Evolutionary conservation across 92 coral and sea anemone genomes (phyloP), one percentile per base, ranked within the genome.

Genomic region (Umimayanthus kanabou): DNA sequence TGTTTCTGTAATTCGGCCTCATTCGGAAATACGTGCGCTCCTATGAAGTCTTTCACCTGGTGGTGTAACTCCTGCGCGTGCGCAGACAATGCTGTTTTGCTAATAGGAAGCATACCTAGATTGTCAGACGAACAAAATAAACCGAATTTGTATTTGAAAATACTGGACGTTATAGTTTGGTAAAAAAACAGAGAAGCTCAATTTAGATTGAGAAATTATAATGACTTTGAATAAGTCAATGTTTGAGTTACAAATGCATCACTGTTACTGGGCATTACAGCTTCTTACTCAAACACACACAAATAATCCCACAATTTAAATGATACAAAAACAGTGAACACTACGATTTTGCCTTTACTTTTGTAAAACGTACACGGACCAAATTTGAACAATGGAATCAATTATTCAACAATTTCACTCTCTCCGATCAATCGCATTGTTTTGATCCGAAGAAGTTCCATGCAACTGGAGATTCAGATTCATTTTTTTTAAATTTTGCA

Each of bases 101-200:
- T 89, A 25, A 91, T 45, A 25, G 98, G 95, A 73, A 96, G 90
- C 80, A 77, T 85, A 22, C 95, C 98, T 95, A 81, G 2, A 80
- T 29, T 39, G 28, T 4, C 65, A 42, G 7, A 71, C 37, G 39
- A 39, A 79, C 14, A 78, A 85, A 3, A 6, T 9, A n/a, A 55
- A 4, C 6, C 7, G 25, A 61, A 4, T 61, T 61, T 33, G 37
- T 33, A 2, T 33, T 33, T 33, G 37, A 33, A 22, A 61, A 61
- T 61, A 14, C 7, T 61, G 69, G 22, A 61, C 69, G 69, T 4
- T 20, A 16, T 23, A 20, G 69, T 5, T 18, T 18, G 69, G 23
- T 61, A 61, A 61, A 22, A 22, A 61, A 14, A 16, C 69, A 61
- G 22, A 20, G 7, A 20, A 61, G 5, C 6, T 61, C 22, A 18